phyloP scores from a whole-genome alignment of 2,797 vertebrate genomes.

The Spatula versicolor region DNA sequence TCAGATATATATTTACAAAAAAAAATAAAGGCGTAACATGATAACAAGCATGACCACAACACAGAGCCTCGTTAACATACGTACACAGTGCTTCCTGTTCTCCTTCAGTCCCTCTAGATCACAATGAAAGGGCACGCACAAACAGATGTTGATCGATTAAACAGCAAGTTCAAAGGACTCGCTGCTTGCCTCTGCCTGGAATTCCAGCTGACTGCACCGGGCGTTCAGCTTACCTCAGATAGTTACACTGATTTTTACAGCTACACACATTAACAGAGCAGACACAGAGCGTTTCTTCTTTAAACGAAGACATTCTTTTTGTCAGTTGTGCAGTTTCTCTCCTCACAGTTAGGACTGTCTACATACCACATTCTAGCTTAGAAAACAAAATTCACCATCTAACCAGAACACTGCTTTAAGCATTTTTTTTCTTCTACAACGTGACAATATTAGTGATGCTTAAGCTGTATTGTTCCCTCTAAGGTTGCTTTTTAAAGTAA shows the following conservation, averaged over 20 bases:
- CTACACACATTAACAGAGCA: background rate
- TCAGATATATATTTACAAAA: background rate
- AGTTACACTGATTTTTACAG: background rate
- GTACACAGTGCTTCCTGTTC: background rate
- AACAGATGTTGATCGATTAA: accelerated
- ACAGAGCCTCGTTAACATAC: background rate
- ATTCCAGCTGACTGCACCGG: background rate
- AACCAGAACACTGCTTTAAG: background rate
- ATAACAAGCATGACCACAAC: background rate
- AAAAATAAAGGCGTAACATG: background rate
- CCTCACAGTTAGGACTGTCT: background rate
- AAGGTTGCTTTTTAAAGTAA: background rate
- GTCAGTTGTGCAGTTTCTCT: background rate
- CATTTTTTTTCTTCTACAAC: background rate
- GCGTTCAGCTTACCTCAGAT: background rate
- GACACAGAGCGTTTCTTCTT: background rate
- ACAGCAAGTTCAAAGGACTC: background rate
- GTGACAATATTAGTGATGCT: background rate
- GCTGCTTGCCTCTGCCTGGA: background rate
- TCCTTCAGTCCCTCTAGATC: background rate
- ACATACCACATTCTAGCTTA: background rate
- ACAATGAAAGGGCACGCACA: accelerated
- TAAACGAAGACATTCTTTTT: background rate
- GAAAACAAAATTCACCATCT: background rate
- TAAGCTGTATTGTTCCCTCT: background rate